Base-by-base conservation (phyloP, 2,888 invertebrate species). In the Capitulum mitella region DNA sequence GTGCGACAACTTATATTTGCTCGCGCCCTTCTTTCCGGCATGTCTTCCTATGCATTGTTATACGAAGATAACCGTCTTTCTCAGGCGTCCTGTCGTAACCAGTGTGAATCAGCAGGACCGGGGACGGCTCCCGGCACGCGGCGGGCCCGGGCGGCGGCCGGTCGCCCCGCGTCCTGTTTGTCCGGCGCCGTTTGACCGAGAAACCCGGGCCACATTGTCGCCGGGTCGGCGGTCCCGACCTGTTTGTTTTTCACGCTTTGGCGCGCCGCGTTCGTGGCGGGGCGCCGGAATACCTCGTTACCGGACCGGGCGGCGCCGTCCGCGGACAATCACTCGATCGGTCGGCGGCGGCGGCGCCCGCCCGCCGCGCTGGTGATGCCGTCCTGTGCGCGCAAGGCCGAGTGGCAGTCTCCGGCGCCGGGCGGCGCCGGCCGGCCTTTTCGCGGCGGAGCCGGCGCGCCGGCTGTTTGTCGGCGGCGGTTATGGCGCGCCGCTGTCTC, bases 211-310 rank as follows among this genome's bases (percentile, higher is more conserved):
- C 34, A 16, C 34, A 34, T 16, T 64, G 64, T 64, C 64, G 22
- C 64, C 34, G 32, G 43, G 64, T 19, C 34, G 64, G 64, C 34
- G 64, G 64, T 32, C 64, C 34, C 5, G 34, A 34, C 29, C 64
- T 19, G 64, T 64, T 64, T 64, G 64, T 64, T 29, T 64, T 64
- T 64, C 64, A 64, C 64, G 34, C 64, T 16, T 19, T 19, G 32
- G 3, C 64, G 16, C 16, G 34, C 34, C 29, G 64, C 34, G 32
- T 3, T 16, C 64, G 19, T 32, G 2, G 14, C 58, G 29, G 29
- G 12, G 16, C 64, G 64, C n/a, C 29, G n/a, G 58, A 29, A 22
- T 51, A 51, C 26, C 51, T 51, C 51, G 26, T 51, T 51, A 51
- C 51, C 22, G n/a, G n/a, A n/a, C n/a, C n/a, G n/a, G n/a, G n/a